These are phyloP conservation scores for Dolomedes plantarius DNA, from an alignment of 2,888 invertebrate species.

Conservation along the genomic window DNA sequence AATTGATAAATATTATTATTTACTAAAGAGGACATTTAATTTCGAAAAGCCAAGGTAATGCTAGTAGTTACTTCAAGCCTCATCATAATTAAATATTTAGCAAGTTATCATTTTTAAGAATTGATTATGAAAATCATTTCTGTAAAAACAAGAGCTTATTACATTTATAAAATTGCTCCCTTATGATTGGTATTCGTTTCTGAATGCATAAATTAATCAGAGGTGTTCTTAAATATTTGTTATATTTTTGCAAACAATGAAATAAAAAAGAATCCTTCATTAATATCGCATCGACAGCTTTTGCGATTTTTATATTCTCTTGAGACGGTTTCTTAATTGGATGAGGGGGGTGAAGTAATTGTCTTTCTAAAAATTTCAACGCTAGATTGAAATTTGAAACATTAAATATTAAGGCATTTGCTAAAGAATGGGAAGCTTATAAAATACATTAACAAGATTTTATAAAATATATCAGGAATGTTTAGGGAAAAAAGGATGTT, in stretches of 20 bases:
- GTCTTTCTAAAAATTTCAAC: not conserved
- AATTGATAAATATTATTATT: not conserved
- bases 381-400: constrained; percentile 6
- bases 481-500: too few relatives aligned
- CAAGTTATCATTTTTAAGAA: constrained; percentile 3
- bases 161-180: constrained; percentile 9
- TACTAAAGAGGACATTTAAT: not conserved
- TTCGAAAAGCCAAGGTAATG: not conserved
- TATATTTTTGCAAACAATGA: constrained; percentile 5
- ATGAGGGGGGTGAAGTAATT: not conserved
- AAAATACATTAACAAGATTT: not conserved
- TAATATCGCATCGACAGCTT: not conserved
- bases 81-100: constrained; percentile 16
- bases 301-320: not conserved
- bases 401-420: not conserved
- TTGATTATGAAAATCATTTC: constrained; percentile 3
- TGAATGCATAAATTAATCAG: constrained; percentile 8
- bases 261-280: not conserved
- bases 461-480: too few relatives aligned
- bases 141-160: constrained; percentile 5
- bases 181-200: not conserved
- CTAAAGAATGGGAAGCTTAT: not conserved
- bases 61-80: not conserved
- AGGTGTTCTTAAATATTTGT: not conserved
- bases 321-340: not conserved